Base-by-base conservation (phyloP, 2,113 vertebrate genomes). In the Dicerorhinus sumatrensis region DNA sequence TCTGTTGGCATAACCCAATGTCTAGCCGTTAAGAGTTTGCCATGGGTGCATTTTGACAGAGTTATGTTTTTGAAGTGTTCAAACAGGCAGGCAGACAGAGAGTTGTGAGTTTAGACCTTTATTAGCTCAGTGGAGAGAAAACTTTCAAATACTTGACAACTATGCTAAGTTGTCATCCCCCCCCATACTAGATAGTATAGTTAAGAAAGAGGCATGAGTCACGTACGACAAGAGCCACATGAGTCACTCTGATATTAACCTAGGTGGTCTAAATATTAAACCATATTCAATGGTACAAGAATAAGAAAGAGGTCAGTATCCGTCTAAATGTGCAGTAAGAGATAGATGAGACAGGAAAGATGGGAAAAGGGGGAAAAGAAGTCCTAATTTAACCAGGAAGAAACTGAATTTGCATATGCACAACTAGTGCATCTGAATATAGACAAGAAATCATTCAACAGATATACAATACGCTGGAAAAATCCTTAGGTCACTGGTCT, bases 221-320 rank as follows among this genome's bases (percentile, higher is more conserved):
- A 54, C 4, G 13, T 54, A 54, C 51, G 12, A 54, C 27, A 48
- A 95, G 63, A 69, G 36, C 88, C 91, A 95, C 42, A 27, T 54
- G 25, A 31, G 84, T 75, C 39, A 54, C 14, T 82, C 25, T 94
- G n/a, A 87, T 54, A 90, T 73, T 97, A 94, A 77, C 48, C 39
- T 80, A 83, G 18, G 33, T 13, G 95, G 58, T 89, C 23, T 76
- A 97, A 82, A 86, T 91, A 94, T 77, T 77, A 89, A 97, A 77
- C 18, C 60, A 76, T 70, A 92, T 88, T 92, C 95, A 56, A 76
- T 56, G 51, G 18, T 65, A 77, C 29, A 81, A 76, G 90, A 80
- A 89, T 80, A 92, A 80, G 76, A 86, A 91, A 6, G 31, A 86
- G 27, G 25, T 65, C 56, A 73, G 31, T 89, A 60, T 29, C 48